Evolutionary conservation across 2,888 invertebrate species (phyloP), one percentile per base, ranked within the genome.

Genomic region (Acleris holmiana): DNA sequence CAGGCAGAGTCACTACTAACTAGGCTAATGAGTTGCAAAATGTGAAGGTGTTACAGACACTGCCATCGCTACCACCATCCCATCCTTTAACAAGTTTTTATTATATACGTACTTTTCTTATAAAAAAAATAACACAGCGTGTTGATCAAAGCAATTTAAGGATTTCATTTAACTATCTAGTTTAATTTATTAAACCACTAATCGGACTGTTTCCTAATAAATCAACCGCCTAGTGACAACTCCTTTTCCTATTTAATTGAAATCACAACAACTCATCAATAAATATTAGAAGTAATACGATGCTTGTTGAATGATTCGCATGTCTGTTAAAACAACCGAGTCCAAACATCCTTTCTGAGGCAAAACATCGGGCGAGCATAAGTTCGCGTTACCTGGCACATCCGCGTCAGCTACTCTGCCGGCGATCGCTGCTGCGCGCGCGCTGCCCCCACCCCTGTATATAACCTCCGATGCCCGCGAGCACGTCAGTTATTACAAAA

Each of bases 401-500:
- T 78, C 79, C 77, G 67, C 58, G 67, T 54, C 67, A 40, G 61
- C 62, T 68, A 67, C 67, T 83, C 82, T 76, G 73, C 68, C 71
- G 71, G 78, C 75, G 78, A 76, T 71, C 79, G 79, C 73, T 79
- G 87, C 86, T 84, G 87, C 88, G 88, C 85, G 75, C 72, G 79
- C 85, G 76, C 77, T 75, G 73, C 82, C 83, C 85, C 81, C 81
- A 83, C 77, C 77, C 74, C 73, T 73, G 79, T 91, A 92, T 92
- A 92, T 84, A 91, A 88, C 86, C 85, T 85, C 72, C 78, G 66
- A 77, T 78, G 75, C 71, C 74, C 77, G 82, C 84, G 83, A 80
- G 77, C 81, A 82, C 82, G 80, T 77, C 90, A 91, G 91, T 91
- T 80, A 78, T 79, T 75, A 78, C 81, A 79, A 76, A 78, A 83